Evolutionary conservation across 2,113 vertebrate species (phyloP).

Genomic region (Fregata magnificens): DNA sequence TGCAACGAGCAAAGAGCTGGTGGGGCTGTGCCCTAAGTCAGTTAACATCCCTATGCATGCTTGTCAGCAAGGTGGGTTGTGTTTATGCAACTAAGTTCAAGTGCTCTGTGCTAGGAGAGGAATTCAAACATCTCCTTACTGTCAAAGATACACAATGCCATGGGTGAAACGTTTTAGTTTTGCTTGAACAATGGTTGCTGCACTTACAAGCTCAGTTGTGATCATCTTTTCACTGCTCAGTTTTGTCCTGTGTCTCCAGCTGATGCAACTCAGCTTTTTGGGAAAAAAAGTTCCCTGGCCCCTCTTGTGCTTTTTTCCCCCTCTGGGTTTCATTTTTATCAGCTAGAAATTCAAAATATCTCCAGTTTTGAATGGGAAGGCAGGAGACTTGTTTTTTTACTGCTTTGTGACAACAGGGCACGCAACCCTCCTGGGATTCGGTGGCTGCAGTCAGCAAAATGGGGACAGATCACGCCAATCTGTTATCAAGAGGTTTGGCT

Average conservation of each 20-base stretch:
- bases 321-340: background rate
- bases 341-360: background rate
- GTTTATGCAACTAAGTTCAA: background rate
- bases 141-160: background rate
- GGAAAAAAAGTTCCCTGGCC: background rate
- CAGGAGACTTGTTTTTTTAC: background rate
- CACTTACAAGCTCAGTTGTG: background rate
- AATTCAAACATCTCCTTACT: background rate
- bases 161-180: background rate
- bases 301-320: background rate
- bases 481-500: background rate
- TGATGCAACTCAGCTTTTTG: background rate
- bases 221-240: background rate
- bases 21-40: background rate
- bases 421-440: background rate
- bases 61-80: background rate
- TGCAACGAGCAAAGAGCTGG: background rate
- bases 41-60: accelerated
- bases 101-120: background rate
- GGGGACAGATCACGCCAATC: background rate
- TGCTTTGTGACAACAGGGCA: background rate
- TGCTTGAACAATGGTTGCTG: background rate
- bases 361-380: background rate
- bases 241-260: background rate
- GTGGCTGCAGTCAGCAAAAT: background rate